A percentile compares a stretch with the other conserved stretches of the same genome.
phyloP scores from a whole-genome alignment of 2,797 vertebrate species.

The Manis pentadactyla region DNA sequence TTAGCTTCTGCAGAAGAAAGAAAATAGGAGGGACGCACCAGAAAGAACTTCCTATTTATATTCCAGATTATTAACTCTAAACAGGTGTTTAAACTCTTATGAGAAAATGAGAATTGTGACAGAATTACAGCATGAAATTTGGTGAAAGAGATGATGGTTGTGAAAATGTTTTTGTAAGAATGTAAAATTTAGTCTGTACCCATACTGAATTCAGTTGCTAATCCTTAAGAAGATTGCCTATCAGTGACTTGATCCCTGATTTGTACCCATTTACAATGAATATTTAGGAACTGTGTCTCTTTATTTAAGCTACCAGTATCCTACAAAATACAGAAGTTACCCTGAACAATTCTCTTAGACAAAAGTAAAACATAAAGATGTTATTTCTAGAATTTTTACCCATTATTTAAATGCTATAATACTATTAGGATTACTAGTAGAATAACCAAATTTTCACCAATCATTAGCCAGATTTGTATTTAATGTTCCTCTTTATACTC shows the following conservation, averaged over 20 bases:
- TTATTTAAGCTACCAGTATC: background rate
- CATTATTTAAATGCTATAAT: background rate
- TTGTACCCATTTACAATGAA: background rate
- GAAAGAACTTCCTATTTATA: background rate
- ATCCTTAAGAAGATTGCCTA: background rate
- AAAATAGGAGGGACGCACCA: background rate
- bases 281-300: background rate
- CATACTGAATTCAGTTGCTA: background rate
- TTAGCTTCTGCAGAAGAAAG: background rate
- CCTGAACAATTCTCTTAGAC: background rate
- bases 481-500: background rate
- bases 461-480: slow-evolving; percentile 40
- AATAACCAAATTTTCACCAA: slow-evolving; percentile 57
- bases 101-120: slow-evolving; percentile 14
- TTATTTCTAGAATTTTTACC: background rate
- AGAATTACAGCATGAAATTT: background rate
- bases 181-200: background rate
- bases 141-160: background rate
- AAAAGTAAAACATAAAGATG: background rate
- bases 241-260: background rate
- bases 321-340: background rate
- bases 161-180: background rate
- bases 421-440: slow-evolving; percentile 22
- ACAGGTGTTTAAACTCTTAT: background rate
- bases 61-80: background rate